Evolutionary conservation across 2,797 vertebrate species (phyloP).

Genomic region (Onychomys leucogaster): DNA sequence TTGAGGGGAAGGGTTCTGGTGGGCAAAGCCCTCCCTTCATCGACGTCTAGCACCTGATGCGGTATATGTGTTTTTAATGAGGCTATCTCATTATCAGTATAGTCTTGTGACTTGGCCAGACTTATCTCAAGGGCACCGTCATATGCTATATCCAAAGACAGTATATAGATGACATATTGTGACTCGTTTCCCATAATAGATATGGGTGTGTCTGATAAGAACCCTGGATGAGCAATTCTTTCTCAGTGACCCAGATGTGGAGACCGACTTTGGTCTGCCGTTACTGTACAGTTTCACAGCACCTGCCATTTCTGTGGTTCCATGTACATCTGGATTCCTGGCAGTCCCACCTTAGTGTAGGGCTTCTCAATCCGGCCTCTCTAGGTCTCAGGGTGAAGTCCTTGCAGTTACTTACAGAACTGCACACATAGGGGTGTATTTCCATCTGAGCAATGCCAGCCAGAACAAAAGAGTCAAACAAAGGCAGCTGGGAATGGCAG

Average conservation of each 20-base stretch:
- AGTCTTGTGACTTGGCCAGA: slow-evolving; percentile 10
- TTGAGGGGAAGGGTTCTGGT: background rate
- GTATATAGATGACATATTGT: background rate
- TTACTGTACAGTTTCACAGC: background rate
- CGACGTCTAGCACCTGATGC: background rate
- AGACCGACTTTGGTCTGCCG: slow-evolving; percentile 3
- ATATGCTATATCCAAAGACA: background rate
- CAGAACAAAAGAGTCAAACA: background rate
- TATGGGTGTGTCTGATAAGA: slow-evolving; percentile 3
- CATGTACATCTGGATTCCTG: slow-evolving; percentile 18
- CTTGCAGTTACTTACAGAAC: slow-evolving; percentile 13
- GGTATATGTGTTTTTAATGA: background rate
- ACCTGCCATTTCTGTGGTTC: background rate
- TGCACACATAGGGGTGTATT: background rate
- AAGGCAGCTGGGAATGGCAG: too few species aligned
- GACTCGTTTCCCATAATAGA: background rate
- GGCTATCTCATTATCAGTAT: slow-evolving; percentile 6
- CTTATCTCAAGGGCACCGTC: background rate
- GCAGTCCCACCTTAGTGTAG: background rate
- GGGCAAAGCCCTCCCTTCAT: background rate
- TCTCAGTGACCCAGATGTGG: background rate
- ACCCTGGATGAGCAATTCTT: background rate
- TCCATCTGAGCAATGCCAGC: background rate
- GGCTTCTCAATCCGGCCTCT: background rate
- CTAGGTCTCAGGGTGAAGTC: background rate